Base-by-base conservation (phyloP, 2,113 vertebrate genomes). In the Macrotis lagotis region DNA sequence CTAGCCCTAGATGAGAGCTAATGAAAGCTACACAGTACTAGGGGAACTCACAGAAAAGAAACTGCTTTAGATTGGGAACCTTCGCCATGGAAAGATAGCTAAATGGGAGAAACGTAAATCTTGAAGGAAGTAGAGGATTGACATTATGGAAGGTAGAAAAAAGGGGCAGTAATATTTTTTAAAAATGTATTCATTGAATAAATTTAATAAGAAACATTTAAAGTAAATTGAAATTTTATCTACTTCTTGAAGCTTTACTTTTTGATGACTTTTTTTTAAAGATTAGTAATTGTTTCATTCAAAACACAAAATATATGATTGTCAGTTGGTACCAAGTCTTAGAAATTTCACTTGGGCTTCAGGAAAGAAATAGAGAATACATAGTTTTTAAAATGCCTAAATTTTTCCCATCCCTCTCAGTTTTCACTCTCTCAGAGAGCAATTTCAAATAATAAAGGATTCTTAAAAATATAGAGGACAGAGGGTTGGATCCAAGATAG, bases 301-400 rank as follows among this genome's bases (percentile, higher is more conserved):
- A 97, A 96, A 97, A 93, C 88, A 96, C 51, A 96, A 94, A 91
- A 93, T 97, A 97, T 94, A 88, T 94, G 94, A 95, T 91, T 95
- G 94, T 53, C 93, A 97, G 88, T 89, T 94, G 51, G 91, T 16
- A 66, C 31, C 16, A 66, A 11, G 12, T 11, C 3, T 26, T 19
- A 89, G 92, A 94, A 95, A 94, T 96, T 66, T 51, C 89, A 95
- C 0, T 90, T 26, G 51, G 16, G 14, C 50, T 96, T 96, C 51
- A 66, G n/a, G 92, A 52, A 93, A 7, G 24, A 28, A 94, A 88
- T 22, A 89, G 49, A 49, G 22, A 95, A 66, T n/a, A 74, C 19
- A 92, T 90, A 90, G 49, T 95, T 52, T 52, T 52, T 50, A 50
- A 50, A 50, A 50, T 74, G 16, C 37, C 37, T 74, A 7, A 0